Evolutionary conservation across 2,113 vertebrate genomes (phyloP), one percentile per base, ranked within the genome.

Genomic region (Cnemophilus loriae): DNA sequence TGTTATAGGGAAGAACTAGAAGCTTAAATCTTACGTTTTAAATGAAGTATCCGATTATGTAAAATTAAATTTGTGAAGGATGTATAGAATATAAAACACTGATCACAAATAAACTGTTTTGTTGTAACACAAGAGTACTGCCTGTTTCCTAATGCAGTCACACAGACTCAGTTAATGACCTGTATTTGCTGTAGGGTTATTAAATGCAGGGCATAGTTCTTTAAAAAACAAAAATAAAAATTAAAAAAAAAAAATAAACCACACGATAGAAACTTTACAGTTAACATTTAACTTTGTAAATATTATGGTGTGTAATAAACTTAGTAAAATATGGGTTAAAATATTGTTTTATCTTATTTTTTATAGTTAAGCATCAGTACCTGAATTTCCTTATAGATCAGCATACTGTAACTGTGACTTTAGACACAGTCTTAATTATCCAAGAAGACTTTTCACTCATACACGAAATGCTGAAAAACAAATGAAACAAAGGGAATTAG

Each of bases 61-160:
- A 98, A 98, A 98, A 98, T 98, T 98, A 98, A 98, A 98, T 98
- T 98, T 99, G 98, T 99, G 98, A 98, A 99, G 98, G 98, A 98
- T 99, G 99, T 99, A 99, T 98, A 99, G 98, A 98, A 97, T 98
- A 98, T 98, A 98, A 98, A 97, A 98, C 97, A 98, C 97, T 99
- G 98, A 98, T 98, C 98, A 98, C 98, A 97, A 99, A 99, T 99
- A 99, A 99, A 99, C 97, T 97, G 98, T 98, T 98, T 99, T 99
- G 98, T 99, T 98, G 97, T 99, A 98, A 97, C 98, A 97, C 97
- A 95, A 97, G 98, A 98, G 98, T 97, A 96, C 96, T 98, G 98
- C 98, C 97, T 98, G 98, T 98, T 98, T 98, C 97, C 98, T 98
- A 80, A 98, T 84, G 96, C 97, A 98, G 98, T 94, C 96, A 87